Evolutionary conservation across 1,140 invertebrate species (phyloP), one percentile per base, ranked within the genome.

Genomic region (Hycleus cichorii): DNA sequence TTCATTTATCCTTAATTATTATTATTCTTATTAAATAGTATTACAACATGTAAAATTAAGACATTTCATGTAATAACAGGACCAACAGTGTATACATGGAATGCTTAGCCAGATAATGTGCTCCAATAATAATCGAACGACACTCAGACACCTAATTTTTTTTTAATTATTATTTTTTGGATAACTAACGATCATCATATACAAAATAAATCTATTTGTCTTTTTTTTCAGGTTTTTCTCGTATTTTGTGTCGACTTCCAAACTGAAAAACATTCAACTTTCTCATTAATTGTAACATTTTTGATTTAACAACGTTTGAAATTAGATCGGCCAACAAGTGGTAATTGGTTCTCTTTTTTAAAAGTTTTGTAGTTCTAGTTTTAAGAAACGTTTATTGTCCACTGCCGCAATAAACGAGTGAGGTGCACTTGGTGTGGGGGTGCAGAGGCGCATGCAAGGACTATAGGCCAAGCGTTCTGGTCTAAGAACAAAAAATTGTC

Each of bases 71-170:
- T 72, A 73, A 32, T 32, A 32, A 73, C 71, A 74, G 70, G 68
- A 72, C 71, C 72, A 74, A 74, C 72, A 74, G 72, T 73, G 72
- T 74, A 71, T 72, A 72, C 70, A 72, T 68, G 72, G 67, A 74
- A 74, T 72, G 69, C 65, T 71, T 69, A 69, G 65, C 71, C 68
- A 62, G 72, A 72, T 74, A 74, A 74, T 74, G 72, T 74, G 72
- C 72, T 74, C 68, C 72, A 69, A 60, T 65, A 61, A 61, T 68
- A 70, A 66, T 73, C 66, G 57, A 71, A 67, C 72, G 65, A 69
- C 63, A 72, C 57, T 62, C 62, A 67, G 59, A 68, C 57, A 66
- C 58, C 9, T 62, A 66, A 69, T 64, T 45, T 47, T 53, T 53
- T 45, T 45, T 53, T 44, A 47, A 55, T 64, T 63, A 65, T 8